Evolutionary conservation across 2,888 invertebrate genomes (phyloP), one percentile per base, ranked within the genome.

Genomic region (Scrobipalpa atriplicella): DNA sequence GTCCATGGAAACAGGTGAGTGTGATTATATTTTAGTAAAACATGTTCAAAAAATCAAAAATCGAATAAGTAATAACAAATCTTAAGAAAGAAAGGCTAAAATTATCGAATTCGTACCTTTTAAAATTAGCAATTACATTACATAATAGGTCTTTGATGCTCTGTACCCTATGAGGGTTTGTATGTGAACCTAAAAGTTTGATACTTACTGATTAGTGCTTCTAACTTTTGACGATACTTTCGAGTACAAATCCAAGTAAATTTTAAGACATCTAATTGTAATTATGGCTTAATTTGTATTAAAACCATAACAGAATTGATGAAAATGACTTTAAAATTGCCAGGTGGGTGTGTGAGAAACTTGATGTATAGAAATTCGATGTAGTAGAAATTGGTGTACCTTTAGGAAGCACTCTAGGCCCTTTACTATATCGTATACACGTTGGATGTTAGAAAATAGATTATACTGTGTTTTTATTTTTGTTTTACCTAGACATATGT

Each of bases 1-100:
- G 99, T 99, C 10, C 99, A 99, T 86, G 99, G 99, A 73, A 99
- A 99, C 94, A 97, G 98, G 98, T 98, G 94, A 86, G 94, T 83
- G 71, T 7, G 29, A 54, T 19, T 21, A 21, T 19, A 19, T 54
- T n/a, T 18, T 7, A 52, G 1, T 18, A 3, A 9, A 54, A 54
- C 21, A 19, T 13, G 21, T 8, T 21, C 1, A 8, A 19, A 2
- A 21, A 19, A 18, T 16, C 18, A 51, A 3, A n/a, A 16, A 8
- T 51, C 2, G 16, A 51, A n/a, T 16, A 2, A 51, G 16, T 10
- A 41, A 41, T 1, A 41, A 8, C 9, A 10, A 41, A 10, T 41
- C 1, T 41, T n/a, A n/a, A n/a, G n/a, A n/a, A n/a, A n/a, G n/a
- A n/a, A n/a, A n/a, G n/a, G n/a, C n/a, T n/a, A n/a, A n/a, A n/a